These are phyloP conservation scores for Clytia hemisphaerica DNA, from an alignment of 30 jellyfish, hydroid and myxozoan species.

Conservation along the genomic window DNA sequence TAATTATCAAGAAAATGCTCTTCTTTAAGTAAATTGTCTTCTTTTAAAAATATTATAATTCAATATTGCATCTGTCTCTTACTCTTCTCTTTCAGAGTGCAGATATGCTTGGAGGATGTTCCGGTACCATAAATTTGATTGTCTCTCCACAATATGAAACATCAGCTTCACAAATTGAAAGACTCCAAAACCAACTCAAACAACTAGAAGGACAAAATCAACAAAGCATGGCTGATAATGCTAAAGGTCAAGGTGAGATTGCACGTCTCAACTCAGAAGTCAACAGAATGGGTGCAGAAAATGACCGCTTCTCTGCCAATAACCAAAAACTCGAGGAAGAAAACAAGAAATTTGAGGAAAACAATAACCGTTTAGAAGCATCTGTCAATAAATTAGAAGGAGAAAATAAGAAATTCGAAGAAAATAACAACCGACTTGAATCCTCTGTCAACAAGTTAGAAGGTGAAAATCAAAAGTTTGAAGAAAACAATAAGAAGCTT, in stretches of 20 bases:
- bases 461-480: constrained; percentile 62
- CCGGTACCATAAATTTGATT: constrained; percentile 46
- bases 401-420: constrained; percentile 61
- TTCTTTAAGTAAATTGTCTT: background rate
- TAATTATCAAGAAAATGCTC: no score
- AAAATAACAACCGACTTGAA: constrained; percentile 42
- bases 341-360: constrained; percentile 65
- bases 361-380: constrained; percentile 42
- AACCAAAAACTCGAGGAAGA: constrained; percentile 63
- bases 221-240: constrained; percentile 10
- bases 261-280: constrained; percentile 53
- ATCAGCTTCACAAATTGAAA: constrained; percentile 47
- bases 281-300: constrained; percentile 58
- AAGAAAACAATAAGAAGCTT: constrained; percentile 33
- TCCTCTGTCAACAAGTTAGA: constrained; percentile 63
- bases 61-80: background rate
- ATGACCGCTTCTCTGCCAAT: constrained; percentile 69
- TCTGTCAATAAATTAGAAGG: constrained; percentile 62
- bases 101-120: constrained; percentile 66
- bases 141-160: constrained; percentile 87
- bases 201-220: constrained; percentile 16
- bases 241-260: constrained; percentile 29
- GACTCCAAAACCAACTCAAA: constrained; percentile 34
- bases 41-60: background rate
- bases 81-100: constrained; percentile 34